Conservation (phyloP, 2,888 invertebrate genomes). For the Cheilosia variabilis region DNA sequence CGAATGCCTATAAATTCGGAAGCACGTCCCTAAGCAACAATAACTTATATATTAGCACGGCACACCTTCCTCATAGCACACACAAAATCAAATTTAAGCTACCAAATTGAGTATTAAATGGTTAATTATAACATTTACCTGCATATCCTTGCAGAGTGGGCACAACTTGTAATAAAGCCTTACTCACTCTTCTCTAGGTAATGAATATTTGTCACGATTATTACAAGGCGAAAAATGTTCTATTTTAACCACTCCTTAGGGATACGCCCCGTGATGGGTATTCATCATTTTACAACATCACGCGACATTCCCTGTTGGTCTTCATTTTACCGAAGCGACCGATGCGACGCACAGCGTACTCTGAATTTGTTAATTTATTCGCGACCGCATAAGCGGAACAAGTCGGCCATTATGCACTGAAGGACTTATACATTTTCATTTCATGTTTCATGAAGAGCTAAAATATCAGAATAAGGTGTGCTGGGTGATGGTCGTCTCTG, state of each 20-base stretch:
- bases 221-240: slow-evolving; percentile 43
- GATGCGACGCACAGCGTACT: background rate
- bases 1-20: too few relatives aligned
- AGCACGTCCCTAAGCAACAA: too few relatives aligned
- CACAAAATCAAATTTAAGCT: slow-evolving; percentile 22
- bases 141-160: background rate
- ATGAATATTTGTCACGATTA: slow-evolving; percentile 67
- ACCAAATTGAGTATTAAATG: slow-evolving; percentile 45
- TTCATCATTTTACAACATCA: slow-evolving; percentile 70
- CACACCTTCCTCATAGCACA: background rate
- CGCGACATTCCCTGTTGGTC: slow-evolving; percentile 59
- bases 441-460: slow-evolving; percentile 15
- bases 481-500: slow-evolving; percentile 1
- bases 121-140: slow-evolving; percentile 39
- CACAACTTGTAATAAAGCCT: slow-evolving; percentile 46
- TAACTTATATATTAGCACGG: too few relatives aligned
- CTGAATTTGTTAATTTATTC: slow-evolving; percentile 61
- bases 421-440: slow-evolving; percentile 5
- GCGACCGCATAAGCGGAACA: slow-evolving; percentile 19
- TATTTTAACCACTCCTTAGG: slow-evolving; percentile 65
- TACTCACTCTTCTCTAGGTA: slow-evolving; percentile 35
- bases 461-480: slow-evolving; percentile 44
- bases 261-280: slow-evolving; percentile 59
- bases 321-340: slow-evolving; percentile 46
- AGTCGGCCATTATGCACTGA: slow-evolving; percentile 9